Base-by-base conservation (phyloP, 2,888 invertebrate species). In the Sturmia bella region DNA sequence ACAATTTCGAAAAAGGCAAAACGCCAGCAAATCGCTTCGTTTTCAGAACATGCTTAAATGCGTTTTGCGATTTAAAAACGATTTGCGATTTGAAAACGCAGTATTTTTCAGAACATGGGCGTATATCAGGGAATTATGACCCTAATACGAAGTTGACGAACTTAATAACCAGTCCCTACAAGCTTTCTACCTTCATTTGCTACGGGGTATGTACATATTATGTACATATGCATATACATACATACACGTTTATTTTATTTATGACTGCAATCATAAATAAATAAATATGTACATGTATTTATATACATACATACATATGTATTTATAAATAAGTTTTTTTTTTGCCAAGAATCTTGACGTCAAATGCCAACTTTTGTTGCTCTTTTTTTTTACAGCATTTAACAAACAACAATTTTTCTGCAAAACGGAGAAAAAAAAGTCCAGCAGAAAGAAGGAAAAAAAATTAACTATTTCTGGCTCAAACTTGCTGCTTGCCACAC, bases 331-430 rank as follows among this genome's bases (percentile, higher is more conserved):
- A 13, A 17, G 24, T 45, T 41, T 72, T 57, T 64, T 50, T 69
- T 72, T 78, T 75, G 82, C 82, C 70, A 78, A 82, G 82, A 78
- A 70, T 82, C 82, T 82, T 75, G 78, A 82, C 82, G 82, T 82
- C 82, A 78, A 82, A 82, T 78, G 69, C 82, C 66, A 82, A 82
- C 74, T 73, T 81, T 81, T 82, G 59, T 63, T 37, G 19, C 73
- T 68, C n/a, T 59, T 68, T n/a, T 37, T 75, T 78, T 82, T 74
- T 82, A 73, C 81, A 81, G 69, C 81, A 77, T 81, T 81, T 81
- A 77, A 76, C 72, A 73, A 76, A 77, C 73, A 52, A 81, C 77
- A 81, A 77, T 75, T 72, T 78, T 74, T 70, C 64, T 74, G 74
- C 45, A 78, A 78, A 76, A 48, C 21, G 12, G 1, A 69, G 32